Base-by-base conservation (phyloP, 1,140 invertebrate species). In the Drosophila melanica region DNA sequence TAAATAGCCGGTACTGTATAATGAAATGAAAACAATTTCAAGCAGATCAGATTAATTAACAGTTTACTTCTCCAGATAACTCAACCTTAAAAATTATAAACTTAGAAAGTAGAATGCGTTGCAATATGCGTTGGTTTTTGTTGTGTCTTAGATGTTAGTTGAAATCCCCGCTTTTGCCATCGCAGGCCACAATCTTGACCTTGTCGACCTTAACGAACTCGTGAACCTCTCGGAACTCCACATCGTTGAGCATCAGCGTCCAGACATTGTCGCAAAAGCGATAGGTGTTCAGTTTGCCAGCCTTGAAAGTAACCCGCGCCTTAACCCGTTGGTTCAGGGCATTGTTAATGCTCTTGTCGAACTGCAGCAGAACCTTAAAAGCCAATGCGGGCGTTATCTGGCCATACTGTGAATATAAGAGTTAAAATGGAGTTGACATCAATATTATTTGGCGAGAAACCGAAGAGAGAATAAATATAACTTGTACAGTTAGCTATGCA, bases 181-280 rank as follows among this genome's bases (percentile, higher is more conserved):
- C 99, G 94, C 99, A 99, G 1, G 99, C 99, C 53, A 99, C 99
- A 92, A 99, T 99, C 94, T 99, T 99, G 4, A 99, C 97, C 94
- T 98, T 99, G 89, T 99, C 97, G 27, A 99, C 97, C 92, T 96
- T 97, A 10, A 97, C 96, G 63, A 99, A 94, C 92, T 99, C 98
- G 91, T 98, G 96, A 1, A 98, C 96, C 93, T 99, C 99, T 75
- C 97, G 94, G 90, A 99, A 99, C 92, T 99, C 99, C 10, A 99
- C 98, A 93, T 99, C 97, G 92, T 98, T 98, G 68, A 99, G 93
- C 91, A 92, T 92, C 91, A 99, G 99, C n/a, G 98, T 99, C 99
- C 99, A 99, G 0, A 99, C 99, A 94, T 99, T 99, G 93, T 99
- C 99, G 95, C 99, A 99, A 93, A 99, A 99, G 85, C 99, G 95